These are phyloP conservation scores for Diachasmimorpha longicaudata DNA, from an alignment of 1,140 invertebrate genomes.

Conservation along the genomic window DNA sequence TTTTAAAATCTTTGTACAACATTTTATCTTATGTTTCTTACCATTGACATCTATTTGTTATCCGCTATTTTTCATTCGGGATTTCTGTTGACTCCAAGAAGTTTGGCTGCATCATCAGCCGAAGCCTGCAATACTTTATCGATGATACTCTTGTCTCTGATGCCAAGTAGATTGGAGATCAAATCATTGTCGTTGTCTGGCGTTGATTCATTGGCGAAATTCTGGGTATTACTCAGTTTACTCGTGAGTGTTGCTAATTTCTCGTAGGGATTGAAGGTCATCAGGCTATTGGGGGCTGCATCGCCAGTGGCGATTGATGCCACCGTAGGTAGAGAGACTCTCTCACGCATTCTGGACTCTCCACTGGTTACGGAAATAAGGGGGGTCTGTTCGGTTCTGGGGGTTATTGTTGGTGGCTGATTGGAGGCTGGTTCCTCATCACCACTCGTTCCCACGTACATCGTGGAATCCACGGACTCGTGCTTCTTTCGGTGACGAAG, in stretches of 20 bases:
- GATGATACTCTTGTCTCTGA: constrained; percentile 83
- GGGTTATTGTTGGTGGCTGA: constrained; percentile 63
- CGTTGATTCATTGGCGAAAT: constrained; percentile 50
- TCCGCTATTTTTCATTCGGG: constrained; percentile 43
- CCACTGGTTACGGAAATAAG: constrained; percentile 31
- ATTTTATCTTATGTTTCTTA: neutral
- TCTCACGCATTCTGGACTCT: constrained; percentile 40
- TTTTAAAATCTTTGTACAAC: neutral
- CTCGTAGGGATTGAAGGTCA: constrained; percentile 54
- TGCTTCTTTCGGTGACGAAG: constrained; percentile 89
- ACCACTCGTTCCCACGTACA: constrained; percentile 57
- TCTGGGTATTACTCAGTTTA: constrained; percentile 63
- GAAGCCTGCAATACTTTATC: constrained; percentile 83
- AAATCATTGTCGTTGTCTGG: constrained; percentile 70
- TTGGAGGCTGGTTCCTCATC: constrained; percentile 54
- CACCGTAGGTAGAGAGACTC: constrained; percentile 51
- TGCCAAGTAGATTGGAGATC: constrained; percentile 87
- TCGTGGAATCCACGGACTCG: constrained; percentile 55
- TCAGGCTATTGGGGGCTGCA: constrained; percentile 50
- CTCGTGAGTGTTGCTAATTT: constrained; percentile 60
- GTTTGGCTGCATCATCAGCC: constrained; percentile 85
- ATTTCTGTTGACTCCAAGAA: constrained; percentile 76
- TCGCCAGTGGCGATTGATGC: constrained; percentile 51
- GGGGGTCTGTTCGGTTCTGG: constrained; percentile 38
- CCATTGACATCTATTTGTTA: neutral